Evolutionary conservation across 2,113 vertebrate genomes (phyloP).

Genomic region (Terrapene triunguis): DNA sequence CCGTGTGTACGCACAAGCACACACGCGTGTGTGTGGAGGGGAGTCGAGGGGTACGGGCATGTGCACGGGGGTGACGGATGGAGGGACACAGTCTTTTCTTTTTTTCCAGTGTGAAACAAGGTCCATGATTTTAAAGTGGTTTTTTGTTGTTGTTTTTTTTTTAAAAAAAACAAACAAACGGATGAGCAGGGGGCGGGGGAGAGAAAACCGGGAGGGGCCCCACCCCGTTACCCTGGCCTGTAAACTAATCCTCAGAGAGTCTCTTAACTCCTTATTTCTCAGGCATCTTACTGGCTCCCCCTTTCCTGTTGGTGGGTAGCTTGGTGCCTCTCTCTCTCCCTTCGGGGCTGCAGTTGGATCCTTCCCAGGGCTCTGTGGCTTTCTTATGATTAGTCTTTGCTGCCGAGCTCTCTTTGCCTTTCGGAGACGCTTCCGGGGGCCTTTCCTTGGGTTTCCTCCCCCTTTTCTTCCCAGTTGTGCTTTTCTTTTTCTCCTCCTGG

Average conservation of each 20-base stretch:
- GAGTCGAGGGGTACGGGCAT: not conserved
- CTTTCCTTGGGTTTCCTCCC: slow-evolving; percentile 94
- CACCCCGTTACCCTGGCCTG: slow-evolving; percentile 65
- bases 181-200: not conserved
- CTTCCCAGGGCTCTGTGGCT: slow-evolving; percentile 50
- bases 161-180: slow-evolving; percentile 25
- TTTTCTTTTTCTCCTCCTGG: slow-evolving; percentile 84
- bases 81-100: slow-evolving; percentile 25
- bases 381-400: slow-evolving; percentile 77
- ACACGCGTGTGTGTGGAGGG: not conserved
- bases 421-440: slow-evolving; percentile 61
- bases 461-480: slow-evolving; percentile 87
- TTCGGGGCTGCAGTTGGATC: slow-evolving; percentile 60
- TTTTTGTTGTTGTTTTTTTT: slow-evolving; percentile 19
- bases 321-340: slow-evolving; percentile 67
- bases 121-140: slow-evolving; percentile 68
- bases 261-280: slow-evolving; percentile 79
- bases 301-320: slow-evolving; percentile 69
- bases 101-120: slow-evolving; percentile 74
- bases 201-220: slow-evolving; percentile 33
- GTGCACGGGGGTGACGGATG: not conserved
- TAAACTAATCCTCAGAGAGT: slow-evolving; percentile 75
- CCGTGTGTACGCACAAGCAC: not conserved
- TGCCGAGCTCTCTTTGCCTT: slow-evolving; percentile 55
- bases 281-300: slow-evolving; percentile 66